These are phyloP conservation scores for Planiliza haematocheilus DNA, from an alignment of 2,113 vertebrate genomes.

Conservation along the genomic window DNA sequence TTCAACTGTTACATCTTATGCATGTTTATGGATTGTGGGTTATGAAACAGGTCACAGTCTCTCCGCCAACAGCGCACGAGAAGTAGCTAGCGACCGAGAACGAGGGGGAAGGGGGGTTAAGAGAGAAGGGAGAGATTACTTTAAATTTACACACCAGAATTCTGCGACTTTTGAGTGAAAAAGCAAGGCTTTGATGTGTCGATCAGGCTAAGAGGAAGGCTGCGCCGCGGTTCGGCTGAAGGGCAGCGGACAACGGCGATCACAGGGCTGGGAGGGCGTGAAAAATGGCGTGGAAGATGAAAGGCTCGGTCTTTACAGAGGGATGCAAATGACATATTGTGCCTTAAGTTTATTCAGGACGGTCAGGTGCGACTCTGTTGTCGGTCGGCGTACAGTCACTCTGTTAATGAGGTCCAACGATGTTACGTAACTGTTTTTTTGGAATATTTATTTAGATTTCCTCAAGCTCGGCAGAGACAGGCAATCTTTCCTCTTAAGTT, in stretches of 20 bases:
- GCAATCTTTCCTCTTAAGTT: not conserved
- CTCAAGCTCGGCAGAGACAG: slow-evolving; percentile 1
- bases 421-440: slow-evolving; percentile 21
- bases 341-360: slow-evolving; percentile 32
- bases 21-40: slow-evolving; percentile 61
- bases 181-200: slow-evolving; percentile 68
- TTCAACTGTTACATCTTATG: slow-evolving; percentile 31
- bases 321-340: slow-evolving; percentile 49
- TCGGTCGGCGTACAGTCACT: slow-evolving; percentile 6
- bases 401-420: not conserved
- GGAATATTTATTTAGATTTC: slow-evolving; percentile 4
- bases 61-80: slow-evolving; percentile 44
- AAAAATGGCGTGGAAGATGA: slow-evolving; percentile 57
- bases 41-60: slow-evolving; percentile 65
- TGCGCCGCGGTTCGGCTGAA: slow-evolving; percentile 48
- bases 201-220: slow-evolving; percentile 39
- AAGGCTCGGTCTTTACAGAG: slow-evolving; percentile 26
- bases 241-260: slow-evolving; percentile 47
- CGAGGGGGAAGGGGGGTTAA: not conserved
- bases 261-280: slow-evolving; percentile 26
- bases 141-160: slow-evolving; percentile 59
- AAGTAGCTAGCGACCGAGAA: slow-evolving; percentile 34
- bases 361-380: slow-evolving; percentile 36
- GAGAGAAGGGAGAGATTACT: slow-evolving; percentile 45
- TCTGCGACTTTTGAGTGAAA: slow-evolving; percentile 41